These are phyloP conservation scores for Eulemur macaco DNA, from an alignment of 2,113 vertebrate genomes.

Conservation along the genomic window DNA sequence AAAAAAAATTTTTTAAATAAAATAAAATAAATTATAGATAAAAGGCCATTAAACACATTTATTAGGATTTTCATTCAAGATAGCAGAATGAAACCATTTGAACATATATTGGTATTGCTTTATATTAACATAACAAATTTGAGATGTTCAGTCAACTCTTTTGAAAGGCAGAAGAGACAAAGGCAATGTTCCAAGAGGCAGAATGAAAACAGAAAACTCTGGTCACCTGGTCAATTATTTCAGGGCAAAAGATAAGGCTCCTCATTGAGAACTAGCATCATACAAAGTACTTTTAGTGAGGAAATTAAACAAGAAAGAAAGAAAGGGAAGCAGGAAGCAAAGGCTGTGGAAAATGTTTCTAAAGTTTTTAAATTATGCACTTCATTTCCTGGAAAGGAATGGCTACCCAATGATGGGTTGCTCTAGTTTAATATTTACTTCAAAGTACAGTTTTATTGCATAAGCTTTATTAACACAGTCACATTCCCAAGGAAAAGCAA, in stretches of 20 bases:
- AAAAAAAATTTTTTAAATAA: too few species aligned
- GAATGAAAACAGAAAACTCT: slow-evolving; percentile 37
- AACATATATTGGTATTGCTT: not conserved
- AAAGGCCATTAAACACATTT: slow-evolving; percentile 11
- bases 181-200: not conserved
- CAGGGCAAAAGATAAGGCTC: slow-evolving; percentile 26
- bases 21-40: not conserved
- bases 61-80: slow-evolving; percentile 10
- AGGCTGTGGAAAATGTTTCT: slow-evolving; percentile 14
- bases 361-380: slow-evolving; percentile 78
- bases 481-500: not conserved
- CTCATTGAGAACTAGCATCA: slow-evolving; percentile 25
- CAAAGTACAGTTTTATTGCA: slow-evolving; percentile 23
- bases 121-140: not conserved
- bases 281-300: slow-evolving; percentile 35
- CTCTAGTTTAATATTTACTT: slow-evolving; percentile 58
- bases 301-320: slow-evolving; percentile 56
- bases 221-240: slow-evolving; percentile 42
- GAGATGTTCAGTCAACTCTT: slow-evolving; percentile 24
- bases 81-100: slow-evolving; percentile 39
- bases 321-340: not conserved
- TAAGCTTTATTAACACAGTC: slow-evolving; percentile 28
- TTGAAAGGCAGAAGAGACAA: slow-evolving; percentile 43
- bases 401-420: slow-evolving; percentile 34
- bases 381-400: slow-evolving; percentile 83